Base-by-base conservation (phyloP, 2,797 vertebrate genomes). In the Ctenosaura bakeri region DNA sequence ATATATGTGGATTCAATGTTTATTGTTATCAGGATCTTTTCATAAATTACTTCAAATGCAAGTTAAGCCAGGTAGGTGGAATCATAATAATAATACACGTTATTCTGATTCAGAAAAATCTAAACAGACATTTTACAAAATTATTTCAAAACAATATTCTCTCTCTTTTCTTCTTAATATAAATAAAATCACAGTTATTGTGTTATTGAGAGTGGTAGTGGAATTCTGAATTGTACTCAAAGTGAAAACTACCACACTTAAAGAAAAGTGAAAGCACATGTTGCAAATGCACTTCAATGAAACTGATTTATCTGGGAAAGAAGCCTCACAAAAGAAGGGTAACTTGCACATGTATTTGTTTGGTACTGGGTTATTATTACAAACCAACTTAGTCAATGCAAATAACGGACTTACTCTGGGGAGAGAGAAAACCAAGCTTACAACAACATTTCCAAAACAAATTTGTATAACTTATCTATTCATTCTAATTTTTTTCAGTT, bases 401-500 rank as follows among this genome's bases (percentile, higher is more conserved):
- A 94, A 9, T 90, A 83, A 92, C 56, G 50, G 24, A 13, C 56
- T 56, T n/a, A 4, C 62, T 90, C 8, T 78, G 80, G n/a, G 24
- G 29, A 50, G 64, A 88, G 42, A 92, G 66, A 71, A 91, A 91
- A 93, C 16, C n/a, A n/a, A 90, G 24, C 2, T 87, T 84, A 54
- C 3, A 87, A 87, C 90, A 93, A 86, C 24, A 52, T 90, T 54
- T 38, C 85, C 80, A 84, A 38, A 66, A 89, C 91, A 62, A 20
- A 62, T 62, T 18, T 62, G 20, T 22, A 62, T 62, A 62, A 22
- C 6, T 59, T 59, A 59, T 93, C 20, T 42, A 46, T 24, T 97
- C 92, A 82, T 97, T 96, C 80, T 94, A 95, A 95, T 93, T 89
- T 96, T 94, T 94, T 91, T 96, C 96, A 96, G 97, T 97, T 97